Base-by-base conservation (phyloP, 1,140 invertebrate species). In the Leptoteleia sp. region DNA sequence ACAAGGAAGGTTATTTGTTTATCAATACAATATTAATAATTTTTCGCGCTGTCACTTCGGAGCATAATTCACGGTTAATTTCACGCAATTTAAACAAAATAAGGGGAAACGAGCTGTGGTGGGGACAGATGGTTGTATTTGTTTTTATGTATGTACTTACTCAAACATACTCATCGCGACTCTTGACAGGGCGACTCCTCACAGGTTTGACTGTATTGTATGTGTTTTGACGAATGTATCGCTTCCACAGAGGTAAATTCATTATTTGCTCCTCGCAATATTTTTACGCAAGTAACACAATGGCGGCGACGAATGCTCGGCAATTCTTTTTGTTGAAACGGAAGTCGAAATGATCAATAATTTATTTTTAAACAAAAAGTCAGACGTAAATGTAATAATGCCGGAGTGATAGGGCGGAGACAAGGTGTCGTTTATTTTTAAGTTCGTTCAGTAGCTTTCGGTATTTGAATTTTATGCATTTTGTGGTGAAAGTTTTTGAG, bases 361-460 rank as follows among this genome's bases (percentile, higher is more conserved):
- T 70, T 70, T 70, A 50, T 59, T 70, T 70, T 55, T 47, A 54
- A 54, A 65, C 22, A 65, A 54, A 54, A 27, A 43, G 43, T 35
- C 25, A 7, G 15, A n/a, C n/a, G 47, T 52, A 52, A 64, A 64
- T 43, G n/a, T n/a, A n/a, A 64, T 64, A 48, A 22, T 13, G 37
- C 29, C 15, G 19, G 29, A 15, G 9, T 52, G 19, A 13, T 11
- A 35, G 9, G 16, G 22, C n/a, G 16, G 13, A n/a, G n/a, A n/a
- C n/a, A 43, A 42, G 13, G 35, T 22, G 54, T 31, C 38, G 40
- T 62, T 62, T 62, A 62, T 62, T 62, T 62, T 50, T 62, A 47
- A 47, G 57, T 45, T 37, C 12, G 15, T 22, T 7, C 9, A 29
- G 8, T 13, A n/a, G 11, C 27, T 54, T 38, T 35, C 8, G 29